phyloP scores from a whole-genome alignment of 2,797 vertebrate genomes.

The Lepidocolaptes lacrymiger region DNA sequence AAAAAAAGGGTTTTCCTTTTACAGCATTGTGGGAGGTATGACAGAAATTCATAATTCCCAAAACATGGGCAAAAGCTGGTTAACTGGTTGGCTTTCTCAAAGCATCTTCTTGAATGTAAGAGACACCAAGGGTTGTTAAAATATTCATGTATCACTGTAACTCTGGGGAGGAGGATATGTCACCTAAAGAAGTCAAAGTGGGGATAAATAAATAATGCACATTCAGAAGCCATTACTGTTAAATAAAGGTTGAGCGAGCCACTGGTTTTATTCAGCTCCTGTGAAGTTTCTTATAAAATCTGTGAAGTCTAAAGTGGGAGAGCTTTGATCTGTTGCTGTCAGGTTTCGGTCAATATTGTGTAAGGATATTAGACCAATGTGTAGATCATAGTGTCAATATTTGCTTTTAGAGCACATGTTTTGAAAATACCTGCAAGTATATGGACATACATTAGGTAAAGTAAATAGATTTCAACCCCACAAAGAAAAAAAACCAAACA shows the following conservation, averaged over 20 bases:
- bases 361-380: not conserved
- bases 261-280: not conserved
- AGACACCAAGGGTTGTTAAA: constrained; percentile 20
- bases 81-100: not conserved
- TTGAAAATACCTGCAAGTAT: not conserved
- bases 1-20: not conserved
- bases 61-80: not conserved
- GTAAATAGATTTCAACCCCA: not conserved
- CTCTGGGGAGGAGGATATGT: not conserved
- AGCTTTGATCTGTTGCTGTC: not conserved
- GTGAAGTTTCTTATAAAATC: not conserved
- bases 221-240: not conserved
- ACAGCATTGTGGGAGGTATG: not conserved
- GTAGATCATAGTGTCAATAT: not conserved
- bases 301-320: not conserved
- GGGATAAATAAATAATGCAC: constrained; percentile 30
- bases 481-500: not conserved
- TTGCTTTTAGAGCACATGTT: not conserved
- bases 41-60: not conserved
- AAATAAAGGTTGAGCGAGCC: not conserved
- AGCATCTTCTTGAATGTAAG: not conserved
- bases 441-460: not conserved
- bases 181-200: constrained; percentile 1
- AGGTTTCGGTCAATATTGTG: not conserved
- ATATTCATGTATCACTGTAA: constrained; percentile 17